Percentiles rank a stretch among this genome's conserved stretches.
These are phyloP conservation scores for Tragelaphus scriptus DNA, from an alignment of 2,113 vertebrate genomes.

Conservation along the genomic window DNA sequence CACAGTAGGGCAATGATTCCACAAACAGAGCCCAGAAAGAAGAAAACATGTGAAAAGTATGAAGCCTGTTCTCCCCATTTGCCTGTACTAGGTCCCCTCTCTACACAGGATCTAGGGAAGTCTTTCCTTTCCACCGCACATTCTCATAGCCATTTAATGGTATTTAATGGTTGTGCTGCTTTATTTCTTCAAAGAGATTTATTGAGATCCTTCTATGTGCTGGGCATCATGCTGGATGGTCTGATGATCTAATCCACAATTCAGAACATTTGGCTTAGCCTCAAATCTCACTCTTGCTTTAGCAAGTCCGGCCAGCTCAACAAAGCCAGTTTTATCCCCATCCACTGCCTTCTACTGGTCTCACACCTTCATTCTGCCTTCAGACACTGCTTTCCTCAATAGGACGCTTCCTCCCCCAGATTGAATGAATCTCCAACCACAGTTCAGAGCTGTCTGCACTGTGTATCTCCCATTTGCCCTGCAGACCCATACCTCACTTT, in stretches of 20 bases:
- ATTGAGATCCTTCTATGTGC: neutral
- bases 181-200: neutral
- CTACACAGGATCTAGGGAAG: neutral
- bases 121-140: neutral
- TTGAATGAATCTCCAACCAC: neutral
- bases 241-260: neutral
- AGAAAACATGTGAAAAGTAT: neutral
- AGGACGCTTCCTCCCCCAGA: neutral
- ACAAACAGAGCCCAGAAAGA: conserved; percentile 12
- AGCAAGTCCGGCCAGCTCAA: neutral
- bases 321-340: neutral
- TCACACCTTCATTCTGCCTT: neutral
- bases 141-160: neutral
- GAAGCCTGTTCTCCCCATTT: neutral
- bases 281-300: neutral
- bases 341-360: neutral
- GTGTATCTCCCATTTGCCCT: neutral
- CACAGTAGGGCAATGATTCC: neutral
- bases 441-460: neutral
- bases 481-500: neutral
- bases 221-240: neutral
- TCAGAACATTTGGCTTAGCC: neutral
- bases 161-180: neutral
- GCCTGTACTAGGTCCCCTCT: neutral
- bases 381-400: neutral